Base-by-base conservation (phyloP, 2,113 vertebrate species). In the Dunckerocampus dactyliophorus region DNA sequence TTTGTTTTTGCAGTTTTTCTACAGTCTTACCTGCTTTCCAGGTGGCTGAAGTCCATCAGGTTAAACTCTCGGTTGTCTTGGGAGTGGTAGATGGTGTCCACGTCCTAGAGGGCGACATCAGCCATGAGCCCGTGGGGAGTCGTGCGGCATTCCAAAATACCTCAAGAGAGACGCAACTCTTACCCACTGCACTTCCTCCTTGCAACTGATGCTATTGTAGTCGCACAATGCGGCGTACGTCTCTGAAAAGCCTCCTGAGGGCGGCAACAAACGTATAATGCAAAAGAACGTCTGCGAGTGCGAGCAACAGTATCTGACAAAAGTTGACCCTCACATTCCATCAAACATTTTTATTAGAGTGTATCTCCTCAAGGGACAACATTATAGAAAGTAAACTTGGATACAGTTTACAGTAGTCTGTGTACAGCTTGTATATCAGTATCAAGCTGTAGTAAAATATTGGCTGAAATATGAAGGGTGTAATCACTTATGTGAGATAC, bases 41-140 rank as follows among this genome's bases (percentile, higher is more conserved):
- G 81, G 86, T 94, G 93, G 79, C 92, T 94, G 82, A 94, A 94
- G 78, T 94, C 93, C 74, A 92, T 83, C 76, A 94, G 88, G 83
- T 94, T 95, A 82, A 95, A 93, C 82, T 94, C 92, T 47, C 92
- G 85, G 82, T 90, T 94, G 85, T 94, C 92, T 81, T 94, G 92
- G 1, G 93, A 93, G 81, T 94, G 93, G 79, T 95, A 95, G 82
- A 95, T 95, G 37, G 93, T 94, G 84, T 94, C 93, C 82, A 94
- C 93, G 62, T 94, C 93, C 93, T 94, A 79, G 28, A 70, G 19
- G 72, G 70, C 64, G 70, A 80, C 60, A 74, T 62, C 61, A 78
- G 34, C 59, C 71, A 63, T 81, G 59, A 85, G 69, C 51, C 46
- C 54, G 14, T 21, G 21, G 53, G 61, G 61, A 72, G 67, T 55